These are phyloP conservation scores for Therioaphis trifolii DNA, from an alignment of 2,888 invertebrate species.

Conservation along the genomic window DNA sequence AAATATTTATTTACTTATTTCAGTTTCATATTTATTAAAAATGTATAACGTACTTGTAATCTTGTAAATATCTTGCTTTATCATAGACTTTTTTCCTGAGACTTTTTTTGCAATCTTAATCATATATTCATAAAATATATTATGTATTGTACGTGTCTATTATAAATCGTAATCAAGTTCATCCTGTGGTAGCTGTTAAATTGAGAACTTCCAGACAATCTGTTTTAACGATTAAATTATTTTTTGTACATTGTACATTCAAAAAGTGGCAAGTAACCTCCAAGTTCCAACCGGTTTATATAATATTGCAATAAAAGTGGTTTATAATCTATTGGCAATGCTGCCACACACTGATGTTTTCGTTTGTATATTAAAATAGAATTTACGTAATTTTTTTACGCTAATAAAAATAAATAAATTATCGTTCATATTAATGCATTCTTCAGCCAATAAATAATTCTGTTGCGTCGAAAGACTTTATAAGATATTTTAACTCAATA, in stretches of 20 bases:
- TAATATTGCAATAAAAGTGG: conserved; percentile 35
- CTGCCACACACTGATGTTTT: conserved; percentile 28
- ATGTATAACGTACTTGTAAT: too few species aligned
- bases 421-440: background rate
- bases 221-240: conserved; percentile 38
- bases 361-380: conserved; percentile 37
- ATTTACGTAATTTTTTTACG: conserved; percentile 40
- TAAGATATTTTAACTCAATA: too few species aligned
- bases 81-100: too few species aligned
- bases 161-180: background rate
- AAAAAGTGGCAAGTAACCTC: conserved; percentile 35
- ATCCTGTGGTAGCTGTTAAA: conserved; percentile 6
- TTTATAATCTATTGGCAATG: conserved; percentile 42
- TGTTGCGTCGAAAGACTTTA: background rate
- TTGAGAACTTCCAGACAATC: background rate
- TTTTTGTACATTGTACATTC: conserved; percentile 5
- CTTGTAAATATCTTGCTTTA: too few species aligned
- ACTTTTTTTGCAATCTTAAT: too few species aligned
- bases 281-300: conserved; percentile 40
- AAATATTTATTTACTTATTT: too few species aligned
- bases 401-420: conserved; percentile 37
- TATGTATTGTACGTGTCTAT: too few species aligned
- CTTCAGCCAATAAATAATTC: conserved; percentile 10
- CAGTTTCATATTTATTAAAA: too few species aligned
- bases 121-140: too few species aligned